Base-by-base conservation (phyloP, 2,797 vertebrate species). In the Tolypeutes matacus region DNA sequence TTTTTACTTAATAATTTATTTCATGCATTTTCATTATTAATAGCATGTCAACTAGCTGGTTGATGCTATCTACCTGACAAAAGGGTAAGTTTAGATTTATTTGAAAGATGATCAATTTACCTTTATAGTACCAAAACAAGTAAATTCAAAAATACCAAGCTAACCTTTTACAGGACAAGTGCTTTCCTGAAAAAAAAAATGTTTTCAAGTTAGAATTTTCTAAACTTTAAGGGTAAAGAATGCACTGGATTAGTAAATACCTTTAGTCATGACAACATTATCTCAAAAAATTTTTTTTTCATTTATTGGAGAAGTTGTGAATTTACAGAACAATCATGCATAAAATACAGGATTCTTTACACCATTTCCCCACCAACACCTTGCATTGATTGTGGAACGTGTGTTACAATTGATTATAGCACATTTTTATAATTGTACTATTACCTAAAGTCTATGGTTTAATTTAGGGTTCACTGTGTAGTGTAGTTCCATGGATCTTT, bases 1-100 rank as follows among this genome's bases (percentile, higher is more conserved):
- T 95, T 67, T 89, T 64, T 17, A 90, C 76, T 95, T 86, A 31
- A 94, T 86, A 65, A 80, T 70, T 90, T 90, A 98, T 90, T 96
- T 82, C 83, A 93, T 85, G 39, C 29, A 49, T 95, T 81, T 85
- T 81, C 91, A 88, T 95, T 91, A 89, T 70, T 89, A 93, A 95
- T 93, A 96, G 34, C 49, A 86, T 9, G 72, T 96, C 29, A 39
- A 85, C 1, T 0, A 53, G n/a, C 87, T 95, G 77, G 90, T 65
- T 85, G 53, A 12, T 73, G 14, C 65, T 88, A 82, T 80, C 49
- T 91, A 67, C 5, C 17, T 34, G 23, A 53, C 10, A n/a, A 87
- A 84, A 53, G 23, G 7, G 46, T 51, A 95, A 91, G 90, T 76
- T 87, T 86, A 70, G 3, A 5, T 51, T 69, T 92, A 51, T 69